These are phyloP conservation scores for Venusia cambrica DNA, from an alignment of 2,888 invertebrate genomes.

Conservation along the genomic window DNA sequence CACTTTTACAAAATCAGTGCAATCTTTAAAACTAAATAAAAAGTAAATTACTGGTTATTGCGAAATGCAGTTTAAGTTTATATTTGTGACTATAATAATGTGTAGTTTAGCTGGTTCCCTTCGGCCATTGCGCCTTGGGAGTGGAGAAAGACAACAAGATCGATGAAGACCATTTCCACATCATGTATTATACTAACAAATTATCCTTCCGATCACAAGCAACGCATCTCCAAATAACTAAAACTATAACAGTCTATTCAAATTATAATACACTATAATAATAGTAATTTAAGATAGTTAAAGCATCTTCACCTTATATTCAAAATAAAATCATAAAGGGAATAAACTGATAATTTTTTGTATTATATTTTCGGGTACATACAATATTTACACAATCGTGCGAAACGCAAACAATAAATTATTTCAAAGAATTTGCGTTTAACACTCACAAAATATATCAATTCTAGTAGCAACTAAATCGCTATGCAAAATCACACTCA, in stretches of 20 bases:
- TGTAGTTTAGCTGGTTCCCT: slow-evolving; percentile 36
- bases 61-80: slow-evolving; percentile 43
- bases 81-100: slow-evolving; percentile 27
- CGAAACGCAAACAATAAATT: slow-evolving; percentile 68
- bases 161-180: slow-evolving; percentile 5
- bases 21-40: slow-evolving; percentile 59
- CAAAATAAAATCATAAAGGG: slow-evolving; percentile 76
- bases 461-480: slow-evolving; percentile 71
- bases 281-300: slow-evolving; percentile 78
- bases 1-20: slow-evolving; percentile 71
- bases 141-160: slow-evolving; percentile 7
- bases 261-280: slow-evolving; percentile 78
- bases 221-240: slow-evolving; percentile 63
- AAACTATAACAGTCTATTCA: slow-evolving; percentile 81
- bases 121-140: slow-evolving; percentile 15
- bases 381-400: slow-evolving; percentile 71
- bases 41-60: slow-evolving; percentile 51
- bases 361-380: slow-evolving; percentile 59
- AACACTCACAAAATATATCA: slow-evolving; percentile 57
- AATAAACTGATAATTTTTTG: slow-evolving; percentile 65
- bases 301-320: slow-evolving; percentile 79
- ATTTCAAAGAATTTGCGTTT: slow-evolving; percentile 61
- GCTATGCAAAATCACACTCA: slow-evolving; percentile 78
- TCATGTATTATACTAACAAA: slow-evolving; percentile 38
- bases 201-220: slow-evolving; percentile 49